Conservation (phyloP, 2,113 vertebrate species). For the Muntiacus muntjak region DNA sequence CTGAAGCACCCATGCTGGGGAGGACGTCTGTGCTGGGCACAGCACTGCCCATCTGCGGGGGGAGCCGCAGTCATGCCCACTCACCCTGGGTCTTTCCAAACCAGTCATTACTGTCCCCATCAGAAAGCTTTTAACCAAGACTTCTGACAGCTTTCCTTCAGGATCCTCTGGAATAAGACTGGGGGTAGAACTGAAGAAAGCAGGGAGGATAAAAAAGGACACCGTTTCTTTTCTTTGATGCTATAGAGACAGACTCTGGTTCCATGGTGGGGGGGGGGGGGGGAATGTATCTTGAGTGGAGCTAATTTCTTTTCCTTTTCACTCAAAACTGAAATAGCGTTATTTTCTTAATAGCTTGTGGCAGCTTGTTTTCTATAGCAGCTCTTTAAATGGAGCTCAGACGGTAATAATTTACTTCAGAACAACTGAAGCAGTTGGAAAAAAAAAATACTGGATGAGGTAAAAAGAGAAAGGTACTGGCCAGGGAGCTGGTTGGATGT, state of each 20-base stretch:
- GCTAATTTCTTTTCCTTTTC: conserved; percentile 55
- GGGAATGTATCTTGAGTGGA: conserved; percentile 46
- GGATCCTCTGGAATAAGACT: neutral
- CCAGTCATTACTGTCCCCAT: conserved; percentile 33
- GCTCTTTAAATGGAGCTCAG: conserved; percentile 66
- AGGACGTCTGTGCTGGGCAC: neutral
- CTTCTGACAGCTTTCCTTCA: conserved; percentile 63
- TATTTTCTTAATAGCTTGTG: conserved; percentile 75
- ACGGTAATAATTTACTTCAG: conserved; percentile 67
- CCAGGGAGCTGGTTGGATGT: neutral
- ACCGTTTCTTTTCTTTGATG: conserved; percentile 20
- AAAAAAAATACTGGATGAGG: conserved; percentile 7
- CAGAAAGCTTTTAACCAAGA: conserved; percentile 62
- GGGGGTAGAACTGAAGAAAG: neutral
- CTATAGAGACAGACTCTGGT: conserved; percentile 44
- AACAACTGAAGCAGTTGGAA: conserved; percentile 57
- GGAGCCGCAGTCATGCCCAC: neutral
- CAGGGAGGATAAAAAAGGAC: neutral
- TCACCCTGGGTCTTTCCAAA: conserved; percentile 60
- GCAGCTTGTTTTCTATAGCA: conserved; percentile 69
- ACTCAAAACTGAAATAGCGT: conserved; percentile 64
- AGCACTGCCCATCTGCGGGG: neutral
- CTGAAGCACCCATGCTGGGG: neutral
- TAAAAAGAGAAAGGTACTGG: conserved; percentile 35
- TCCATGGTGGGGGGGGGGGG: conserved; percentile 30